Conservation (phyloP, 2,797 vertebrate species). For the Crenichthys baileyi region DNA sequence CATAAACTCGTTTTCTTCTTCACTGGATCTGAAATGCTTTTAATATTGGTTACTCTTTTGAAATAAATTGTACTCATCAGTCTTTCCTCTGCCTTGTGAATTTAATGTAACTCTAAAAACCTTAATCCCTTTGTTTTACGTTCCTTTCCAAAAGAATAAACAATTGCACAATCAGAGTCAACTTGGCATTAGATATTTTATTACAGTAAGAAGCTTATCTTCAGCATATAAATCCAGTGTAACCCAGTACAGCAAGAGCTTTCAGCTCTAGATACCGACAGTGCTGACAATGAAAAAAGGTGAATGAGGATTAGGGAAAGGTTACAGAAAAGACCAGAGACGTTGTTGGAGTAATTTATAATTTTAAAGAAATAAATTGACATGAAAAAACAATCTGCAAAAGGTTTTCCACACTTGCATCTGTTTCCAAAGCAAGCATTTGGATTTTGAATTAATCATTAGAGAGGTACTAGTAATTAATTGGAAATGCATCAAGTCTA, state of each 20-base stretch:
- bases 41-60: conserved; percentile 15
- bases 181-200: conserved; percentile 66
- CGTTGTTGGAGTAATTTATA: conserved; percentile 21
- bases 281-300: conserved; percentile 55
- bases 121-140: conserved; percentile 58
- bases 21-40: neutral
- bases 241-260: conserved; percentile 54
- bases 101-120: conserved; percentile 30
- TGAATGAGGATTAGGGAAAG: conserved; percentile 60
- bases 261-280: conserved; percentile 55
- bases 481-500: too few relatives aligned
- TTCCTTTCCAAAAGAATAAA: conserved; percentile 50
- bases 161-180: conserved; percentile 46
- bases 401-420: conserved; percentile 24
- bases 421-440: neutral
- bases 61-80: conserved; percentile 33
- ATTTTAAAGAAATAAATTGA: conserved; percentile 26
- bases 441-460: conserved; percentile 11
- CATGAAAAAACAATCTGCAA: conserved; percentile 53
- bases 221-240: conserved; percentile 66
- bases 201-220: conserved; percentile 78
- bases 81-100: conserved; percentile 41
- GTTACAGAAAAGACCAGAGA: conserved; percentile 42
- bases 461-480: conserved; percentile 25
- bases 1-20: neutral